Evolutionary conservation across 2,888 invertebrate genomes (phyloP), one percentile per base, ranked within the genome.

Genomic region (Limenitis camilla): DNA sequence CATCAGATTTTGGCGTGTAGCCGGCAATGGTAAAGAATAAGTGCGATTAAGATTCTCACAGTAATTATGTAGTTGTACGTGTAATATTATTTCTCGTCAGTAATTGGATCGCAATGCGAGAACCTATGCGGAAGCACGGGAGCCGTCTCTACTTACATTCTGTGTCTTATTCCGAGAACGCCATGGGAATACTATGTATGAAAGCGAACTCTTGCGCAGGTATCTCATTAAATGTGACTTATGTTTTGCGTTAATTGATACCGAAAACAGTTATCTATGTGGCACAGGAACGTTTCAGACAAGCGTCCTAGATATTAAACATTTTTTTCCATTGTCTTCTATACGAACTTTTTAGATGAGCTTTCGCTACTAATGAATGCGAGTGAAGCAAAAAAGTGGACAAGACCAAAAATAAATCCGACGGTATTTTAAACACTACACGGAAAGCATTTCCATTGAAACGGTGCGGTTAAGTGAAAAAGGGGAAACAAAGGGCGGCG

Each of bases 81-180:
- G 71, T 74, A 76, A 74, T 81, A 76, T 76, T 81, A 81, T 79
- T 78, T 80, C 77, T 82, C 71, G 69, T 67, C 68, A 62, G 78
- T 84, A 85, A 86, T 84, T 82, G 79, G 78, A 80, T 81, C 72
- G 83, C 80, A 83, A 84, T 82, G 81, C 72, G 79, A 84, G 78
- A 45, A 53, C 78, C 72, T 81, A 86, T 82, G 86, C 86, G 86
- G 86, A 86, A 85, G 80, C 78, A 72, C 69, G 75, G 73, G 68
- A 71, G 74, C 72, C 70, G 75, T 78, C 81, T 86, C 83, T 76
- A 60, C 79, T 86, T 86, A 82, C 87, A 84, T 81, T 81, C 78
- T 82, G 73, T 77, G 80, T 77, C 74, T 78, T 75, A 73, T 87
- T 86, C 87, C 67, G 55, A 79, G 86, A 86, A 87, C 74, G 65